Base-by-base conservation (phyloP, 2,113 vertebrate species). In the Mesitornis unicolor region DNA sequence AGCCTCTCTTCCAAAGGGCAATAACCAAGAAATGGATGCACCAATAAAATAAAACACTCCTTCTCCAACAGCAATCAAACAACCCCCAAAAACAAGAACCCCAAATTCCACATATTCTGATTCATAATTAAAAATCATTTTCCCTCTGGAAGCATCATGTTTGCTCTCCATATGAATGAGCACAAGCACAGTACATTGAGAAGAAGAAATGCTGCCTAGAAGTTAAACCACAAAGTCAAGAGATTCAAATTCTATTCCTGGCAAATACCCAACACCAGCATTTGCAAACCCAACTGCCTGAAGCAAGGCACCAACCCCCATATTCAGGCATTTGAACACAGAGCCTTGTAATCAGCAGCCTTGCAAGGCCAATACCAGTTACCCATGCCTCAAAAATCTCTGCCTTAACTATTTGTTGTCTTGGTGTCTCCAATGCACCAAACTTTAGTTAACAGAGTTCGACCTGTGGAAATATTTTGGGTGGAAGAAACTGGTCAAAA, bases 151-250 rank as follows among this genome's bases (percentile, higher is more conserved):
- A 77, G 50, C 78, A 91, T 76, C 54, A 21, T 20, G 33, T 71
- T 76, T 89, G 22, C 50, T 85, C 73, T 74, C 59, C 29, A 5
- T n/a, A 31, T 14, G 42, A 90, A 77, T 74, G 84, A 84, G 79
- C 56, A 90, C 21, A 86, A 84, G 79, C 56, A 90, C 21, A 50
- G 61, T 65, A 70, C 65, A 80, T 24, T 53, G 54, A 77, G 77
- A 69, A 91, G 78, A 64, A 64, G 84, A 93, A 93, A 96, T 14
- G 26, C 79, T 93, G 82, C 82, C 57, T 47, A 80, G 42, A 59
- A 96, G 38, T 91, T 90, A 91, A 96, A 95, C 70, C 91, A 93
- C 93, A 88, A 85, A 94, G 45, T 73, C 78, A 54, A 93, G 88
- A 67, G 59, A 91, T 90, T 82, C 79, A 83, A 80, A 47, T 63